Evolutionary conservation across 2,888 invertebrate species (phyloP).

Genomic region (Mycogona germanica): DNA sequence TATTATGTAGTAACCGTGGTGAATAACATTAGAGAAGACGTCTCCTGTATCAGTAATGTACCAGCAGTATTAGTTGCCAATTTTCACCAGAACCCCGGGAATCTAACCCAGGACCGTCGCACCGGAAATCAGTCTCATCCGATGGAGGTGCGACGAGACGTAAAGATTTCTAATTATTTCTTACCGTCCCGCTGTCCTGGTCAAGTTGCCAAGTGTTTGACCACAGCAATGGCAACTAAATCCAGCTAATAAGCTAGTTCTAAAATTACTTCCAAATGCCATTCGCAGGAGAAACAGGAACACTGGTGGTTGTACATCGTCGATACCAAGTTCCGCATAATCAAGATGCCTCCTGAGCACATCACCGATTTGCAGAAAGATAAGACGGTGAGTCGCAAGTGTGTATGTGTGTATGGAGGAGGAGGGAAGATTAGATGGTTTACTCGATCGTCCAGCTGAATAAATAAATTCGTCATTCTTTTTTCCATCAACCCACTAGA

Average conservation of each 20-base stretch:
- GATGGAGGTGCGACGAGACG: no score
- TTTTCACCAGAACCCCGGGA: no score
- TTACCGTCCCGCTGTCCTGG: no score
- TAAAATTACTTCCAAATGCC: not conserved
- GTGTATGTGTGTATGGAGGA: not conserved
- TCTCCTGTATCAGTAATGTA: no score
- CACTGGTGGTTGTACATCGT: constrained; percentile 99
- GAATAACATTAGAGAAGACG: no score
- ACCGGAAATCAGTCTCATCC: no score
- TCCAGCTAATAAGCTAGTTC: not conserved
- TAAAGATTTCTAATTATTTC: no score
- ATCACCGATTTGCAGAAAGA: constrained; percentile 80
- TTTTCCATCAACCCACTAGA: constrained; percentile 29
- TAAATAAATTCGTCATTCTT: constrained; percentile 8
- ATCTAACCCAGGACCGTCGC: no score
- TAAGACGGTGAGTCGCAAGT: constrained; percentile 58
- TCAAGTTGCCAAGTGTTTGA: no score
- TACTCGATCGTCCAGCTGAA: not conserved
- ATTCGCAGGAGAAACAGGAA: constrained; percentile 71
- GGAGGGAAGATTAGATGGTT: not conserved
- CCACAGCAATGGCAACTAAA: not conserved
- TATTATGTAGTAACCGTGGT: no score
- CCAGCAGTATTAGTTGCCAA: no score
- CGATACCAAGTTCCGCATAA: constrained; percentile 81
- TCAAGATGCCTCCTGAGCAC: constrained; percentile 86